Conservation (phyloP, 2,888 invertebrate species). For the Margaritifera margaritifera region DNA sequence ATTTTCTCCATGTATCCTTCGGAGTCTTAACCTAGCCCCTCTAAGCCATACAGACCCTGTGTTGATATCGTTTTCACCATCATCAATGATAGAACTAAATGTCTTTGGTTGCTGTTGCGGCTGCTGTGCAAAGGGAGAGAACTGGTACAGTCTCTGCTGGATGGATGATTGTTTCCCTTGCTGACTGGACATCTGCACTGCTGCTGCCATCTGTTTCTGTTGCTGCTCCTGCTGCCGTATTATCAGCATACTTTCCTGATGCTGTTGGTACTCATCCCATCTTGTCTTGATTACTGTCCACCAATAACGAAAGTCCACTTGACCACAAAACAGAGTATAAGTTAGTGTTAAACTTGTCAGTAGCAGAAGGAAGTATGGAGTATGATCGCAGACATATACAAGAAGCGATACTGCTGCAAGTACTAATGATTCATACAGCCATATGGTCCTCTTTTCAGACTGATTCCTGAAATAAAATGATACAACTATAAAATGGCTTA, state of each 20-base stretch:
- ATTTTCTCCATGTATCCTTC: too few relatives aligned
- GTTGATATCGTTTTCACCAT: too few relatives aligned
- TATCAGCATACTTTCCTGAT: slow-evolving; percentile 17
- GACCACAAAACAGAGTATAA: slow-evolving; percentile 59
- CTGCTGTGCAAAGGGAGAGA: slow-evolving; percentile 1
- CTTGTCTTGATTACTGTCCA: slow-evolving; percentile 49
- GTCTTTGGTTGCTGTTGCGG: not conserved
- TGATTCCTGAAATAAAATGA: slow-evolving; percentile 49
- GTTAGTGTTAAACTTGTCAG: slow-evolving; percentile 57
- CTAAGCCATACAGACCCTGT: too few relatives aligned
- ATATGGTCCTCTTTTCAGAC: slow-evolving; percentile 61
- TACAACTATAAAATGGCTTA: too few relatives aligned
- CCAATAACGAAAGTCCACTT: slow-evolving; percentile 51
- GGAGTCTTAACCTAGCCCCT: too few relatives aligned
- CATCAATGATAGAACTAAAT: too few relatives aligned
- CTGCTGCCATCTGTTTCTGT: slow-evolving; percentile 4
- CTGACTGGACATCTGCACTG: not conserved
- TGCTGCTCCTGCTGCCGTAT: slow-evolving; percentile 16
- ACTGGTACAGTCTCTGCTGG: too few relatives aligned
- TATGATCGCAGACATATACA: slow-evolving; percentile 61
- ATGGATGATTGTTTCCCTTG: not conserved
- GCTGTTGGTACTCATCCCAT: slow-evolving; percentile 69
- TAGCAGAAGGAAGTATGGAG: slow-evolving; percentile 54
- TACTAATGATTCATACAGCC: slow-evolving; percentile 60
- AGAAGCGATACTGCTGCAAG: slow-evolving; percentile 45